Evolutionary conservation across 2,888 invertebrate species (phyloP), one percentile per base, ranked within the genome.

Genomic region (Eristalis tenax): DNA sequence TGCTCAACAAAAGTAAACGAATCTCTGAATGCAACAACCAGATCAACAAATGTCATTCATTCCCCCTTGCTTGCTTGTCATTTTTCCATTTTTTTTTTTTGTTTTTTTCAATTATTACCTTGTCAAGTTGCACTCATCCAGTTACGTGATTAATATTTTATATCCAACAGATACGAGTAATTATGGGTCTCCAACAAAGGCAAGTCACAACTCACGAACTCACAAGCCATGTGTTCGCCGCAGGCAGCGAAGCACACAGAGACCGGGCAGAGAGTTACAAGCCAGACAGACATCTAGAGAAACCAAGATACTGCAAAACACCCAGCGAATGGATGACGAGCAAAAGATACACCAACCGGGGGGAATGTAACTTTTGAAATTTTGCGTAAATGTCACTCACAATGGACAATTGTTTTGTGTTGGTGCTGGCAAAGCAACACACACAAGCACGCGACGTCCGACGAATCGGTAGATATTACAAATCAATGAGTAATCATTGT

Each of bases 111-210:
- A 65, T 66, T 70, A 71, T 76, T 77, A 77, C 82, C 76, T 71
- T 77, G 76, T 40, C 82, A 75, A 65, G 59, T 76, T 28, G 50
- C 50, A 69, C 56, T 81, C 76, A 66, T 68, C 61, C 43, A 77
- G 82, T 82, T 82, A 82, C 70, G 76, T 71, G 76, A 77, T 82
- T 77, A 76, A 82, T 82, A 66, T 77, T 71, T 82, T 66, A 71
- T 82, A 71, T 77, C 66, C 82, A 70, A 66, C 82, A 71, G 61
- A 57, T 66, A 76, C 61, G 70, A 70, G 70, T 71, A 71, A 82
- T 77, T 82, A 76, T 65, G 73, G 28, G 32, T 26, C 66, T 23
- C 43, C 6, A 5, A 40, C 40, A 18, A 59, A 35, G 26, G 61
- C 18, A 10, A 32, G 32, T 18, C 22, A 68, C 22, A 68, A 68